A percentile compares a stretch with the other conserved stretches of the same genome.
These are phyloP conservation scores for Exocentrus adspersus DNA, from an alignment of 2,888 invertebrate genomes.

Conservation along the genomic window DNA sequence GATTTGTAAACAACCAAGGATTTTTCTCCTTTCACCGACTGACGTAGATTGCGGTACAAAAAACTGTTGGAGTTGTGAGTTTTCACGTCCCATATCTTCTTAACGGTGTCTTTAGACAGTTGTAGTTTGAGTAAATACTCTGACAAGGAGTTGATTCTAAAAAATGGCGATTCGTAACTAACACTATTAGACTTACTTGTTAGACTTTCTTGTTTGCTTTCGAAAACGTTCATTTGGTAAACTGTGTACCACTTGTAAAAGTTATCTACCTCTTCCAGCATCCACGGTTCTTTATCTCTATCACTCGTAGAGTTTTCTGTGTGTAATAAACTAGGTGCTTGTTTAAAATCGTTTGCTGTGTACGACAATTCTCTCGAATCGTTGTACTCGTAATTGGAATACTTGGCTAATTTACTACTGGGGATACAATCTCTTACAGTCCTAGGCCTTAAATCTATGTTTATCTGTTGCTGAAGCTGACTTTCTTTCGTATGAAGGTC, in stretches of 20 bases:
- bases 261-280: constrained; percentile 67
- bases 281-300: constrained; percentile 68
- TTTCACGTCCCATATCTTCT: constrained; percentile 52
- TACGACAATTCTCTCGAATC: constrained; percentile 64
- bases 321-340: constrained; percentile 30
- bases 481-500: constrained; percentile 50
- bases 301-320: constrained; percentile 37
- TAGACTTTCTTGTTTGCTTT: constrained; percentile 13
- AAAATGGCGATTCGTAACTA: constrained; percentile 49
- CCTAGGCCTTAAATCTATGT: constrained; percentile 57
- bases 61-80: constrained; percentile 34
- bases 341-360: constrained; percentile 47
- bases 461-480: constrained; percentile 37
- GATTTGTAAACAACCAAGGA: constrained; percentile 52
- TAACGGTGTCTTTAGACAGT: constrained; percentile 47
- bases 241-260: constrained; percentile 49
- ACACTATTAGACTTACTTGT: constrained; percentile 23
- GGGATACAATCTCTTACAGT: constrained; percentile 74
- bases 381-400: constrained; percentile 66
- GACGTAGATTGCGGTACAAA: constrained; percentile 34
- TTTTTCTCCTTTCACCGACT: constrained; percentile 41
- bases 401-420: constrained; percentile 69
- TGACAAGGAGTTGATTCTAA: constrained; percentile 47
- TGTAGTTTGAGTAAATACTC: constrained; percentile 40
- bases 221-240: constrained; percentile 17